These are phyloP conservation scores for Gnathochromis pfefferi DNA, from an alignment of 2,113 vertebrate genomes.

Conservation along the genomic window DNA sequence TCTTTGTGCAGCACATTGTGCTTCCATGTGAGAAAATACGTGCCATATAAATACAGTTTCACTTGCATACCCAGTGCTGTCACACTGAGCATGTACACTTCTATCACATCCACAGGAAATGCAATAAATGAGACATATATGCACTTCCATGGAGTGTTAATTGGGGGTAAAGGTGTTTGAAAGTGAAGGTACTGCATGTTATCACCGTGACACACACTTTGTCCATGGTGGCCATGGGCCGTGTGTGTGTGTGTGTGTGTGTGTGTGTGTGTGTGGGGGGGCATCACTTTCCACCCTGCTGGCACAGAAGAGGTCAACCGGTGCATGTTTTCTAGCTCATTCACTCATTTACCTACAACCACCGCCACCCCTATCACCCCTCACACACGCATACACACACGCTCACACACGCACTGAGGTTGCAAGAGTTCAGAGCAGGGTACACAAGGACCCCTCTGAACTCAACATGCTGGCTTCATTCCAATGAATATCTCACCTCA, in stretches of 20 bases:
- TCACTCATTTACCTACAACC: conserved; percentile 51
- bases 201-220: conserved; percentile 5
- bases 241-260: not conserved
- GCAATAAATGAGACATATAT: not conserved
- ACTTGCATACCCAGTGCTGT: not conserved
- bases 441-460: conserved; percentile 68
- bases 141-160: not conserved
- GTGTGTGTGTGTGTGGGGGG: not conserved
- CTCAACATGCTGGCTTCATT: conserved; percentile 47
- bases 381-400: not conserved
- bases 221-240: not conserved
- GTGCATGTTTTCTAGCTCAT: conserved; percentile 65
- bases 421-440: conserved; percentile 61
- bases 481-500: conserved; percentile 53
- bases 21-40: not conserved
- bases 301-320: conserved; percentile 52
- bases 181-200: conserved; percentile 7
- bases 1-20: not conserved
- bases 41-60: not conserved
- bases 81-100: not conserved
- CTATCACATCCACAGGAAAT: not conserved
- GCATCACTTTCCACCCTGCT: conserved; percentile 36
- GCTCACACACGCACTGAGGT: not conserved
- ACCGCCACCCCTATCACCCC: conserved; percentile 1
- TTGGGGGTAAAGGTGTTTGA: not conserved